Percentiles rank a stretch among this genome's conserved stretches.
Conservation (phyloP, 1,140 invertebrate species). For the Drosophila nikananu region DNA sequence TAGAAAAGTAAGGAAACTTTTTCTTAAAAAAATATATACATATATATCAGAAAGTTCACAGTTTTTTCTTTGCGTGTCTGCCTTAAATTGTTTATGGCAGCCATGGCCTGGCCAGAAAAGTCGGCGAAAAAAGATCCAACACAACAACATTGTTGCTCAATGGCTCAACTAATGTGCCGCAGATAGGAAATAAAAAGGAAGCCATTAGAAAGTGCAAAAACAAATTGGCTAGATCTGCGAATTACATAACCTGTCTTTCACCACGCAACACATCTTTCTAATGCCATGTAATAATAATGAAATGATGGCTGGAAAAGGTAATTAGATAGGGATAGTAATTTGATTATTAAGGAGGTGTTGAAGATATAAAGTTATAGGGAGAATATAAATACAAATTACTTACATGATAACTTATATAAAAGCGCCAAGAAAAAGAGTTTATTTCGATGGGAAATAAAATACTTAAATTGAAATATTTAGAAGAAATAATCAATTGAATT, state of each 20-base stretch:
- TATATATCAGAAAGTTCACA: no score
- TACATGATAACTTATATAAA: no score
- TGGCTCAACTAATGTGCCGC: constrained; percentile 73
- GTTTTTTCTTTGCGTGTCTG: constrained; percentile 26
- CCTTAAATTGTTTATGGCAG: constrained; percentile 72
- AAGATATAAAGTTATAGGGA: not conserved
- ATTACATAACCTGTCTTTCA: constrained; percentile 35
- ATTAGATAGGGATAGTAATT: not conserved
- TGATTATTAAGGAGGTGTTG: not conserved
- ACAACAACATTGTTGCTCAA: constrained; percentile 70
- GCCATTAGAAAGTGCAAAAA: constrained; percentile 76
- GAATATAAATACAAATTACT: no score
- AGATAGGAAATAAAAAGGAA: constrained; percentile 58
- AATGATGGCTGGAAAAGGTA: not conserved
- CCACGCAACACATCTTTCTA: constrained; percentile 6
- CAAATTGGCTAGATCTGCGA: constrained; percentile 55
- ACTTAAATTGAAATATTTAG: no score
- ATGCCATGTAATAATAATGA: not conserved
- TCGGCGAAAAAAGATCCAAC: constrained; percentile 22
- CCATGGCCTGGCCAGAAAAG: constrained; percentile 10
- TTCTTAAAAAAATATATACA: not conserved
- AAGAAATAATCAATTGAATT: no score
- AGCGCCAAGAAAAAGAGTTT: no score
- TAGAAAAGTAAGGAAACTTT: no score
- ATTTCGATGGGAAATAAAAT: no score